Conservation (phyloP, 1,140 invertebrate genomes). For the Camponotus vicinus region DNA sequence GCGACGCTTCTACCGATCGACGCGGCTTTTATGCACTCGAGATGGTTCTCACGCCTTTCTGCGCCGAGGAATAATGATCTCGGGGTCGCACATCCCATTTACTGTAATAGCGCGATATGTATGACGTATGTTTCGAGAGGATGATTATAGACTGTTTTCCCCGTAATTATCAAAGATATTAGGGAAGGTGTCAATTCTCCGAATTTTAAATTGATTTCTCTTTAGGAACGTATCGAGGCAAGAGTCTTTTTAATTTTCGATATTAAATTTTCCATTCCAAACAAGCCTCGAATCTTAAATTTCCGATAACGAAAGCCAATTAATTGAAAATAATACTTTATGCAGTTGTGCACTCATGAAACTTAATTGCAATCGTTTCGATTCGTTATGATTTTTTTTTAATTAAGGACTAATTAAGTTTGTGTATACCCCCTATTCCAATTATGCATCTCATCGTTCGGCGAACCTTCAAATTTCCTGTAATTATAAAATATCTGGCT, state of each 20-base stretch:
- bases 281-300: not conserved
- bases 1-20: constrained; percentile 37
- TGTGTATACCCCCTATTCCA: not conserved
- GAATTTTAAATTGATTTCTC: not conserved
- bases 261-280: not conserved
- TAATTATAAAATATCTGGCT: constrained; percentile 48
- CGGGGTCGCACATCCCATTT: constrained; percentile 21
- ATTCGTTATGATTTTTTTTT: constrained; percentile 17
- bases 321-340: not conserved
- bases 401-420: constrained; percentile 3
- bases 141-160: not conserved
- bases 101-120: not conserved
- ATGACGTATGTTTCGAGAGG: constrained; percentile 3
- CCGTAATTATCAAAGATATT: not conserved
- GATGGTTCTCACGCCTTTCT: constrained; percentile 46
- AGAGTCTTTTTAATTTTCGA: not conserved
- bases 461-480: not conserved
- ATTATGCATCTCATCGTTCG: constrained; percentile 17
- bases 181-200: not conserved
- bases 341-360: not conserved
- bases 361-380: constrained; percentile 21
- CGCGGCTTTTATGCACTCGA: constrained; percentile 41
- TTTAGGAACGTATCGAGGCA: not conserved
- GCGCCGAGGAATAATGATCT: constrained; percentile 50
- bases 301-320: not conserved